A percentile compares a stretch with the other conserved stretches of the same genome.
phyloP scores from a whole-genome alignment of 2,113 vertebrate genomes.

The Megalops atlanticus region DNA sequence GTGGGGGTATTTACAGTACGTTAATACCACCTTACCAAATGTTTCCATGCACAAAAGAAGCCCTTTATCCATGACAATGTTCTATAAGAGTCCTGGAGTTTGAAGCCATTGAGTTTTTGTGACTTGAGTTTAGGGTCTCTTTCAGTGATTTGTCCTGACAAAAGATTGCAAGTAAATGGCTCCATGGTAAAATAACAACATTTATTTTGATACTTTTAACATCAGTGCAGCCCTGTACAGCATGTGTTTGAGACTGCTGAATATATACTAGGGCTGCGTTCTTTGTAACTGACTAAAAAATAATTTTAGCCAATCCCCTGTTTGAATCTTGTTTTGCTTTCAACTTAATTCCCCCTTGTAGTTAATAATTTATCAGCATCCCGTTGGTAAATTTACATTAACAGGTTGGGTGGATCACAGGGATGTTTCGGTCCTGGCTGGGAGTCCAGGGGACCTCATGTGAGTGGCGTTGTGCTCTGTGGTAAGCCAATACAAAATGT shows the following conservation, averaged over 20 bases:
- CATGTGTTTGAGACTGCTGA: neutral
- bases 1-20: neutral
- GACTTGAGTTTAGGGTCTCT: neutral
- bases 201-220: too few species aligned
- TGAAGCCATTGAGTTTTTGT: neutral
- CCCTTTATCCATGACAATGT: neutral
- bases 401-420: neutral
- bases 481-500: too few species aligned
- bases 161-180: neutral
- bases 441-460: neutral
- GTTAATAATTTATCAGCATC: neutral
- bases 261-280: neutral
- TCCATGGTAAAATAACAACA: too few species aligned
- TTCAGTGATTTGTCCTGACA: neutral
- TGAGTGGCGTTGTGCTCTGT: too few species aligned
- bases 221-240: too few species aligned
- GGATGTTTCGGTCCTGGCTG: neutral
- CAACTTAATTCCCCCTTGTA: neutral
- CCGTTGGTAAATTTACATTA: neutral
- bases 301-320: too few species aligned
- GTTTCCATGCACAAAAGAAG: neutral
- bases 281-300: neutral
- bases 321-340: neutral
- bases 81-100: neutral
- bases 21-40: neutral